Percentiles rank a stretch among this genome's conserved stretches.
These are phyloP conservation scores for Cabera pusaria DNA, from an alignment of 2,888 invertebrate species.

Conservation along the genomic window DNA sequence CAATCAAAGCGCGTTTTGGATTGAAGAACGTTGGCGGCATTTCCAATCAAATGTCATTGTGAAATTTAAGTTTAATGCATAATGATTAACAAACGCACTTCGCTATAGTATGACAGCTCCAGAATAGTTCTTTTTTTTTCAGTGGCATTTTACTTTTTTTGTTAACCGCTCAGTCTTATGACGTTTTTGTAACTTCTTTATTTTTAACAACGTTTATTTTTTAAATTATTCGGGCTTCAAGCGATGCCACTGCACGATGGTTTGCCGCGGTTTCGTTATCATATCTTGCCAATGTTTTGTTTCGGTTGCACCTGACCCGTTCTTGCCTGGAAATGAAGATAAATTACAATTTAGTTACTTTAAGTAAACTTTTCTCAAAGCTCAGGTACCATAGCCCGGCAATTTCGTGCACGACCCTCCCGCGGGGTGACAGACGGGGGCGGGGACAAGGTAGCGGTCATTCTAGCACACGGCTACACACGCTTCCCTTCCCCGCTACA, in stretches of 20 bases:
- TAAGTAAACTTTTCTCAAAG: too few relatives aligned
- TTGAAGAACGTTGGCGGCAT: too few relatives aligned
- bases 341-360: too few relatives aligned
- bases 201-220: constrained; percentile 34
- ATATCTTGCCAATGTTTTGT: constrained; percentile 99
- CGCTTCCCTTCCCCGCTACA: too few relatives aligned
- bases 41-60: too few relatives aligned
- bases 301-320: constrained; percentile 96
- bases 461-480: too few relatives aligned
- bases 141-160: constrained; percentile 55
- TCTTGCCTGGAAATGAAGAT: constrained; percentile 88
- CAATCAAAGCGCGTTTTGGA: too few relatives aligned
- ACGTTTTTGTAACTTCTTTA: constrained; percentile 59
- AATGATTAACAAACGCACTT: constrained; percentile 26
- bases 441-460: too few relatives aligned
- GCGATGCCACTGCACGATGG: constrained; percentile 98
- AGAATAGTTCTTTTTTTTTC: constrained; percentile 40
- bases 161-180: constrained; percentile 80
- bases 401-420: too few relatives aligned
- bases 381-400: too few relatives aligned
- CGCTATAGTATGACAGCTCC: constrained; percentile 27
- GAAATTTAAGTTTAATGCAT: too few relatives aligned
- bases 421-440: too few relatives aligned
- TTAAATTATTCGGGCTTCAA: constrained; percentile 93
- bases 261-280: constrained; percentile 98